Evolutionary conservation across 1,140 invertebrate genomes (phyloP), one percentile per base, ranked within the genome.

Genomic region (Drosophila biarmipes): DNA sequence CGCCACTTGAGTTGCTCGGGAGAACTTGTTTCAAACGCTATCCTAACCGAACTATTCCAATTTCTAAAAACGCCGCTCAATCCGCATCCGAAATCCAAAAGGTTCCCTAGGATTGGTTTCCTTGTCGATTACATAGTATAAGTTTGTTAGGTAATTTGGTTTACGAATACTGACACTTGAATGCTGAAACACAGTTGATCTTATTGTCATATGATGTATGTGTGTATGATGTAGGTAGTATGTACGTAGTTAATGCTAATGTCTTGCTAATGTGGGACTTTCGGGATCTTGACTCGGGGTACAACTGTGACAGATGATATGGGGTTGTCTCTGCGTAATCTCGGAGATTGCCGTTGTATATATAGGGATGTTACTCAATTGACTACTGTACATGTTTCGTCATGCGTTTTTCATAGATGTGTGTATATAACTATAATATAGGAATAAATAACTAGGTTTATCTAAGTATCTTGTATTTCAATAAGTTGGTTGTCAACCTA

Each of bases 121-220:
- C 15, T 14, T 19, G 34, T 21, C 43, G 58, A 67, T 35, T 67
- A 42, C 17, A 58, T 62, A 67, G 45, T 67, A 35, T 62, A 81
- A 68, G 58, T 73, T 75, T 55, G 49, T 74, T 90, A 86, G 86
- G 82, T 90, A 86, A 79, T 90, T 90, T 86, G 76, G 87, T 87
- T 90, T 86, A 73, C 81, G 78, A 90, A 90, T 90, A 87, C 86
- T 90, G 81, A 86, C 75, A 82, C 81, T 82, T 87, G 87, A 80
- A 80, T 90, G 75, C 59, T 90, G 87, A 90, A 90, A 90, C 87
- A 90, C 87, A 90, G 87, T 90, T 90, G 87, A 90, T 87, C 82
- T 90, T 90, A 90, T 90, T 90, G 87, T 90, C 87, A 90, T 90
- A 87, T 82, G 79, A 90, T 89, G 73, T 77, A 69, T 68, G 73